Evolutionary conservation across 2,113 vertebrate genomes (phyloP).

Genomic region (Catharus minimus): DNA sequence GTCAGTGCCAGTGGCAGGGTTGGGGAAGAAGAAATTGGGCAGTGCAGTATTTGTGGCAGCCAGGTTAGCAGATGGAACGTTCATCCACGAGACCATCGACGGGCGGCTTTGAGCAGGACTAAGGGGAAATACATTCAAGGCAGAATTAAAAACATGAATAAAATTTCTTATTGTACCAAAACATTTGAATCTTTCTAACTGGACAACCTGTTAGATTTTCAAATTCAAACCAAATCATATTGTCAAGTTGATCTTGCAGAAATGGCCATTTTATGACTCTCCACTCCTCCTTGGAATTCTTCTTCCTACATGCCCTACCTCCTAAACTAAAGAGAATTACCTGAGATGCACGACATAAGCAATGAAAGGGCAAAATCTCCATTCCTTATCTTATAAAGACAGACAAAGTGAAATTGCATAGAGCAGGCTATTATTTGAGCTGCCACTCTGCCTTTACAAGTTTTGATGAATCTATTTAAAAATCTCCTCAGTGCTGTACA

Average conservation of each 20-base stretch:
- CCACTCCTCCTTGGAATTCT: background rate
- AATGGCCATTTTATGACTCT: background rate
- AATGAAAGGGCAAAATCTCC: background rate
- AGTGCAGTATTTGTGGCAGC: constrained; percentile 8
- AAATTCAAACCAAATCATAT: background rate
- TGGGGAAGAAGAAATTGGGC: constrained; percentile 23
- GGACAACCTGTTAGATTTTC: background rate
- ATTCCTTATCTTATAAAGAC: constrained; percentile 15
- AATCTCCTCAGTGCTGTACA: background rate
- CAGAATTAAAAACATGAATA: background rate
- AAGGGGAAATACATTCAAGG: background rate
- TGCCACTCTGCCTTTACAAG: constrained; percentile 42
- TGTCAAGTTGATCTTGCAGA: background rate
- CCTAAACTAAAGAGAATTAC: background rate
- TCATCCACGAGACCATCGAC: constrained; percentile 79
- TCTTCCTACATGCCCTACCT: background rate
- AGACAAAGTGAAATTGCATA: constrained; percentile 38
- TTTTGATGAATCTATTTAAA: constrained; percentile 62
- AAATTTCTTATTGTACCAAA: background rate
- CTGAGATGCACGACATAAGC: background rate
- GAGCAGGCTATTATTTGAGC: constrained; percentile 60
- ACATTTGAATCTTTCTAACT: background rate
- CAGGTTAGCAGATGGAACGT: constrained; percentile 30
- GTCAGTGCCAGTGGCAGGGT: constrained; percentile 33
- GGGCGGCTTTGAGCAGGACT: constrained; percentile 67